phyloP scores from a whole-genome alignment of 2,888 invertebrate genomes.

The Acheta domesticus region DNA sequence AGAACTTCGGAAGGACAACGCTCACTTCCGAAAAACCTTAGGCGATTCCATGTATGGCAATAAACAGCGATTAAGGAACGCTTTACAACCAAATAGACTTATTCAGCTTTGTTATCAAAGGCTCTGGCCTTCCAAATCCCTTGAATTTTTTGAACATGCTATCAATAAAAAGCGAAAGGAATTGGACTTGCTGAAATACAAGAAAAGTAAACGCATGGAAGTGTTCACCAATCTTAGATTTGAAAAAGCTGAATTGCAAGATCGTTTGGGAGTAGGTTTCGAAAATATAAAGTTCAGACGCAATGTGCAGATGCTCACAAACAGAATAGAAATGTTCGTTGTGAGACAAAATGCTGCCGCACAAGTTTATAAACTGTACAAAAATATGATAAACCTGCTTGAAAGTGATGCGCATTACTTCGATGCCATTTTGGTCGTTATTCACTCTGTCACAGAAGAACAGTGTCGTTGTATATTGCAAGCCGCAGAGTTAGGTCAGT shows the following conservation, averaged over 20 bases:
- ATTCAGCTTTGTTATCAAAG: not conserved
- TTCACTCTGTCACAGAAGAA: conserved; percentile 56
- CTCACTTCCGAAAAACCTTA: not conserved
- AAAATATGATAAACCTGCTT: not conserved
- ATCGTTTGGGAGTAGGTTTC: not conserved
- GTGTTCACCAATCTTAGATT: not conserved
- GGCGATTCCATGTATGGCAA: not conserved
- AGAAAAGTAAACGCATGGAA: not conserved
- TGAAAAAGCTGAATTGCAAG: not conserved
- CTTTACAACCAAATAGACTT: not conserved
- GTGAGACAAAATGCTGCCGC: not conserved
- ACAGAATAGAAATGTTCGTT: not conserved
- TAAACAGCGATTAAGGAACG: conserved; percentile 2
- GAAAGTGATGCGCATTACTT: conserved; percentile 62
- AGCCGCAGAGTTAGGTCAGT: conserved; percentile 63
- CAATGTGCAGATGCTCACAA: not conserved
- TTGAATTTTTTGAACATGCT: not conserved
- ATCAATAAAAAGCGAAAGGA: not conserved
- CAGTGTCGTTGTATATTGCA: conserved; percentile 62
- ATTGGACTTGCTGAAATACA: not conserved
- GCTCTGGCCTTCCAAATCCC: not conserved
- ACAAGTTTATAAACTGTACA: not conserved
- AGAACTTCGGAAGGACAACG: conserved; percentile 18
- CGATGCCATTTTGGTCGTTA: conserved; percentile 58
- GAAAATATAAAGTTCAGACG: not conserved